phyloP scores from a whole-genome alignment of 2,888 invertebrate genomes.

The Lasiommata megera region DNA sequence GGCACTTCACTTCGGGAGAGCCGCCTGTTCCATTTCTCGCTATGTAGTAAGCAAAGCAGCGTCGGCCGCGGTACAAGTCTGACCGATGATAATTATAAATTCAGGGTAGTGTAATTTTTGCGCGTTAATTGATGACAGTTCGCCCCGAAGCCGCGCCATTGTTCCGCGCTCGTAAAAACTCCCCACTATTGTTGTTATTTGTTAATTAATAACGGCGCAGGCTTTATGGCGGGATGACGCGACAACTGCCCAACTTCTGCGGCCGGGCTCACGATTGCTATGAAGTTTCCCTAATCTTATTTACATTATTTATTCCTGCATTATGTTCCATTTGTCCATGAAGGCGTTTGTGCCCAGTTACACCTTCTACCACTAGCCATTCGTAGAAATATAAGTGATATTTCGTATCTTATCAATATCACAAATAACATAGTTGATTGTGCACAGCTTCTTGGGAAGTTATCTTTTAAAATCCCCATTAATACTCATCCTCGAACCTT shows the following conservation, averaged over 20 bases:
- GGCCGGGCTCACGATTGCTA: neutral
- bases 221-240: conserved; percentile 33
- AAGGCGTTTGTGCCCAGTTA: too few species aligned
- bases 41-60: too few species aligned
- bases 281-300: neutral
- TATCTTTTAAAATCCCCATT: too few species aligned
- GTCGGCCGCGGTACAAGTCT: neutral
- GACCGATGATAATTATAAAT: conserved; percentile 13
- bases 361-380: too few species aligned
- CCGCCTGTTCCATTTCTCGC: too few species aligned
- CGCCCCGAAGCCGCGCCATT: conserved; percentile 13
- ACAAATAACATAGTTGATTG: too few species aligned
- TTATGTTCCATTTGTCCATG: neutral
- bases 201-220: conserved; percentile 44
- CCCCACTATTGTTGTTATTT: conserved; percentile 44
- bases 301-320: neutral
- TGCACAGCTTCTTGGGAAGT: too few species aligned
- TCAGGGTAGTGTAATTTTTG: conserved; percentile 13
- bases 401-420: too few species aligned
- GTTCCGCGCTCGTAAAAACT: conserved; percentile 35
- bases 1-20: too few species aligned
- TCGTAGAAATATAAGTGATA: too few species aligned
- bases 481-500: too few species aligned
- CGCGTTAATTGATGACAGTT: conserved; percentile 9
- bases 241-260: conserved; percentile 4